A percentile compares a stretch with the other conserved stretches of the same genome.
Evolutionary conservation across 2,113 vertebrate species (phyloP).

Genomic region (Pterocles burchelli): DNA sequence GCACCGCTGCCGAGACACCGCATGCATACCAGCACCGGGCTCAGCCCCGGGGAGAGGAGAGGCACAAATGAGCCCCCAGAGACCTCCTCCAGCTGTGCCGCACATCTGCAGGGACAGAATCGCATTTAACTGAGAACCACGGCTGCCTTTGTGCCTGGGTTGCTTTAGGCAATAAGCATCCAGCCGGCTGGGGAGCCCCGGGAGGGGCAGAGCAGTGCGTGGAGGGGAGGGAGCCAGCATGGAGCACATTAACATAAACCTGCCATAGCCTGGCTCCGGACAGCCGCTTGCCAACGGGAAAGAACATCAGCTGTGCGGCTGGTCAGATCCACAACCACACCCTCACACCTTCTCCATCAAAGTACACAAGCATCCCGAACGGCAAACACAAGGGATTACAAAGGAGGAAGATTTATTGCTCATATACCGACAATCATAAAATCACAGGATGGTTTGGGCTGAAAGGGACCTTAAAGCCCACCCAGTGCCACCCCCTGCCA

Average conservation of each 20-base stretch:
- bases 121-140: rapidly evolving
- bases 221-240: rapidly evolving
- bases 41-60: not conserved
- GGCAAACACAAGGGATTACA: rapidly evolving
- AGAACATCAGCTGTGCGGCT: rapidly evolving
- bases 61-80: not conserved
- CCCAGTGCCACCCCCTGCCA: too few species aligned
- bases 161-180: not conserved
- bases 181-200: not conserved
- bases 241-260: not conserved
- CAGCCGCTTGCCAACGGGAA: rapidly evolving
- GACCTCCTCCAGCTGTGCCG: not conserved
- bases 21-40: not conserved
- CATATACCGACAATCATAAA: rapidly evolving
- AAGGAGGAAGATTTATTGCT: not conserved
- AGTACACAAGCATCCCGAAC: rapidly evolving
- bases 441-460: too few species aligned
- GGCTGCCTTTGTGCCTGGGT: not conserved
- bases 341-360: not conserved
- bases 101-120: not conserved
- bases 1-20: not conserved
- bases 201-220: rapidly evolving
- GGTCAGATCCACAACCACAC: rapidly evolving
- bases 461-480: too few species aligned
- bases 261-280: not conserved